These are phyloP conservation scores for Cettia cetti DNA, from an alignment of 2,113 vertebrate genomes.

Conservation along the genomic window DNA sequence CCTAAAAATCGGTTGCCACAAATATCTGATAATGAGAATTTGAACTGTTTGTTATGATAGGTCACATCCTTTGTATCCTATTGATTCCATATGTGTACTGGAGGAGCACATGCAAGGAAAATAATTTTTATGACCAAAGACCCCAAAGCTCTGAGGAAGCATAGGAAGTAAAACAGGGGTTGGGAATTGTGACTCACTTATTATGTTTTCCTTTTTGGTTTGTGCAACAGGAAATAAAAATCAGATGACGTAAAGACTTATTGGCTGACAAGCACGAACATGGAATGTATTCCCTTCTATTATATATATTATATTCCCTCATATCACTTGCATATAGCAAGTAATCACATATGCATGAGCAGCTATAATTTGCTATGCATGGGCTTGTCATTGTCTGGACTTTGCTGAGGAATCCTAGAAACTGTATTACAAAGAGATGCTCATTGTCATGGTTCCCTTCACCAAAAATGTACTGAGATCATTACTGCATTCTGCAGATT, in stretches of 20 bases:
- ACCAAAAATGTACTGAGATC: background rate
- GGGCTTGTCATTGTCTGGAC: background rate
- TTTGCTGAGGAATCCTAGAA: background rate
- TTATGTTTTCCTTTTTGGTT: background rate
- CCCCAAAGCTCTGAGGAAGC: background rate
- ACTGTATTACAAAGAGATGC: background rate
- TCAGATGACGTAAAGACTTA: background rate
- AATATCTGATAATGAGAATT: background rate
- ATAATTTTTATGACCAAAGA: background rate
- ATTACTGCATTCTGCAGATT: background rate
- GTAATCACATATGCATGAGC: background rate
- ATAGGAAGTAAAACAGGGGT: background rate
- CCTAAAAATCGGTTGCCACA: background rate
- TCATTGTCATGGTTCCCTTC: background rate
- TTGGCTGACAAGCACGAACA: background rate
- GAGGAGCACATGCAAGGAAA: background rate
- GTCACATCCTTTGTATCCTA: background rate
- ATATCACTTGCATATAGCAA: background rate
- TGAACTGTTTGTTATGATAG: slow-evolving; percentile 1
- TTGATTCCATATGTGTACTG: background rate
- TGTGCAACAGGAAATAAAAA: background rate
- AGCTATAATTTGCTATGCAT: background rate
- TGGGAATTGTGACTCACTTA: background rate
- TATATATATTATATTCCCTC: background rate
- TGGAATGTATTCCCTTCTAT: background rate